Evolutionary conservation across 2,888 invertebrate genomes (phyloP), one percentile per base, ranked within the genome.

Genomic region (Apotomis capreana): DNA sequence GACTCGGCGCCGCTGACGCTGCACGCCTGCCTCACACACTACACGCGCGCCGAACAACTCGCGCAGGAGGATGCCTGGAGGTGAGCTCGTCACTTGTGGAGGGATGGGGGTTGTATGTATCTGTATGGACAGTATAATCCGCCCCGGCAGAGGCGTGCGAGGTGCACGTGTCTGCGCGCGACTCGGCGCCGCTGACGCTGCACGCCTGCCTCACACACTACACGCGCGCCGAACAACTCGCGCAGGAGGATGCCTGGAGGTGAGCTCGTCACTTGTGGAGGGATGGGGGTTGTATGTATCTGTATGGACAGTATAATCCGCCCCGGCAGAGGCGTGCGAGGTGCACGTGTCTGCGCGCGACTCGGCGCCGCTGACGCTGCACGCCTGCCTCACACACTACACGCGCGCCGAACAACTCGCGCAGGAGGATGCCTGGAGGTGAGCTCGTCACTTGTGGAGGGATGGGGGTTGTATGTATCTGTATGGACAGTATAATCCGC

Each of bases 31-130:
- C 96, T 99, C 84, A 95, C 97, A 86, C 95, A 97, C 89, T 97
- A 97, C 89, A 97, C 97, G 67, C 95, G 96, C 87, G 97, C 97
- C 2, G 97, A 97, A 89, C 96, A 97, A 74, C 94, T 99, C 63
- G 97, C 97, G 69, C 96, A 96, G 76, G 98, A 98, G 82, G 98
- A 99, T 91, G 97, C 98, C 3, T 99, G 99, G 98, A 96, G 98
- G 89, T 93, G 78, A 61, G 62, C 8, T 46, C 4, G 15, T 15
- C 1, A 15, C 15, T 15, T 15, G 15, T 15, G 15, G 15, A 15
- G 15, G 15, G 15, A 44, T 6, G 5, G 8, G 2, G 44, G 44
- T 44, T 5, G 44, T 44, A 44, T 44, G 44, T 44, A 15, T 15
- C 15, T 15, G 15, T 15, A 15, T 15, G 15, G 44, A 8, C 44